A percentile compares a stretch with the other conserved stretches of the same genome.
Conservation (phyloP, 2,888 invertebrate species). For the Acanthosepion esculentum region DNA sequence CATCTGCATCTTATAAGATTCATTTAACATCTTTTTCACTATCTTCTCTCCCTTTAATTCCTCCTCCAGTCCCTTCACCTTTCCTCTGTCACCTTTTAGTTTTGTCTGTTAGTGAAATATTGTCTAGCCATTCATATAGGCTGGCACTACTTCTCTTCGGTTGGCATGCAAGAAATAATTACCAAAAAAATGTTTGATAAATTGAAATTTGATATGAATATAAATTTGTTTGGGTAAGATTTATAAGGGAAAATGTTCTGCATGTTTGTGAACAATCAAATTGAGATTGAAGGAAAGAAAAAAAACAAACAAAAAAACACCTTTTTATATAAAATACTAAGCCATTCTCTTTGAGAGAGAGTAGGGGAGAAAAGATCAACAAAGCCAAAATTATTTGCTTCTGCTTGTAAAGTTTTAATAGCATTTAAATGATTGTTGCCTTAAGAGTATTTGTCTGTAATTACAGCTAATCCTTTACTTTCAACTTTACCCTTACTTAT, state of each 20-base stretch:
- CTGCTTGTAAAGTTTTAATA: background rate
- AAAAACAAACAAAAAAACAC: too few species aligned
- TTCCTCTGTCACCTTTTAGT: background rate
- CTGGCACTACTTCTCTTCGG: background rate
- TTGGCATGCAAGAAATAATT: background rate
- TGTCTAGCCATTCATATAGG: background rate
- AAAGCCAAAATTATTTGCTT: background rate
- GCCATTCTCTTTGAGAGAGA: background rate
- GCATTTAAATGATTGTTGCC: constrained; percentile 8
- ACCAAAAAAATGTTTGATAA: background rate
- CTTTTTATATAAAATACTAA: background rate
- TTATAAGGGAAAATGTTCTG: background rate
- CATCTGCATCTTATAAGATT: background rate
- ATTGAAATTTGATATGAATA: background rate
- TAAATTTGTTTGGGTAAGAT: background rate
- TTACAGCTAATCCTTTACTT: background rate
- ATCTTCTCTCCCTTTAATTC: background rate
- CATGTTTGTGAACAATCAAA: background rate
- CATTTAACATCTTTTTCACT: background rate
- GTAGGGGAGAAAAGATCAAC: background rate
- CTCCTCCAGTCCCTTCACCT: background rate
- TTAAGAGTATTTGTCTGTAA: constrained; percentile 1
- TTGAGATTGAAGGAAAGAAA: background rate
- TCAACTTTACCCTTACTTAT: background rate
- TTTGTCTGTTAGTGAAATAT: background rate